Evolutionary conservation across 2,113 vertebrate genomes (phyloP).

Genomic region (Tenebrosternarchus preto): DNA sequence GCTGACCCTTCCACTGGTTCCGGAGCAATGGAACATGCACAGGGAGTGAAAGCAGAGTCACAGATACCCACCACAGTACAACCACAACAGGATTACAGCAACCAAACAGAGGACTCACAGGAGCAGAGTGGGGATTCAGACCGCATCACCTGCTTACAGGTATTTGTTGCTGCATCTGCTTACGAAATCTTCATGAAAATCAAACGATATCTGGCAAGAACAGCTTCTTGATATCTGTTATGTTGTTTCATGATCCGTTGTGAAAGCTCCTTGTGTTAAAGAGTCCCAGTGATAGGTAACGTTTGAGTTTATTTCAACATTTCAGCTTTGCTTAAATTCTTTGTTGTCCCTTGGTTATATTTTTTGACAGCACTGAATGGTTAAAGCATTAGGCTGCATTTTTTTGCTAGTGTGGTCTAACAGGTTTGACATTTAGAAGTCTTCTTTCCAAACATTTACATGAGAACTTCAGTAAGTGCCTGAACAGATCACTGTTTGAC

Average conservation of each 20-base stretch:
- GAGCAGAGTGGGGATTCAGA: neutral
- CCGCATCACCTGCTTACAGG: conserved; percentile 10
- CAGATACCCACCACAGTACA: neutral
- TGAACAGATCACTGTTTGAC: conserved; percentile 22
- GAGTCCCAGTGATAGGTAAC: no score
- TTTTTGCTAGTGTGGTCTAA: conserved; percentile 12
- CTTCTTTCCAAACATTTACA: conserved; percentile 14
- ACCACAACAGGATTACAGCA: neutral
- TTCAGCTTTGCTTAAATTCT: neutral
- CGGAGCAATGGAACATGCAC: neutral
- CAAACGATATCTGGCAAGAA: neutral
- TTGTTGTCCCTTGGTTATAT: neutral
- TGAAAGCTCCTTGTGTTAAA: neutral
- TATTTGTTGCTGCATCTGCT: neutral
- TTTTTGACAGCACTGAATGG: neutral
- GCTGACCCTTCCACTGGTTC: neutral
- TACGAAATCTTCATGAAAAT: neutral
- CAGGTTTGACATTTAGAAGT: conserved; percentile 22
- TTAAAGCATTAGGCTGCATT: neutral
- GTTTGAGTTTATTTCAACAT: no score
- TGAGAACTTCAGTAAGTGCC: conserved; percentile 2
- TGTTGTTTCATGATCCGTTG: neutral
- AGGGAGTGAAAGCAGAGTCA: conserved; percentile 5
- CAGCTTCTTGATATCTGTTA: neutral
- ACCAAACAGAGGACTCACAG: neutral